These are phyloP conservation scores for Dreissena rostriformis DNA, from an alignment of 1,140 invertebrate genomes.

Conservation along the genomic window DNA sequence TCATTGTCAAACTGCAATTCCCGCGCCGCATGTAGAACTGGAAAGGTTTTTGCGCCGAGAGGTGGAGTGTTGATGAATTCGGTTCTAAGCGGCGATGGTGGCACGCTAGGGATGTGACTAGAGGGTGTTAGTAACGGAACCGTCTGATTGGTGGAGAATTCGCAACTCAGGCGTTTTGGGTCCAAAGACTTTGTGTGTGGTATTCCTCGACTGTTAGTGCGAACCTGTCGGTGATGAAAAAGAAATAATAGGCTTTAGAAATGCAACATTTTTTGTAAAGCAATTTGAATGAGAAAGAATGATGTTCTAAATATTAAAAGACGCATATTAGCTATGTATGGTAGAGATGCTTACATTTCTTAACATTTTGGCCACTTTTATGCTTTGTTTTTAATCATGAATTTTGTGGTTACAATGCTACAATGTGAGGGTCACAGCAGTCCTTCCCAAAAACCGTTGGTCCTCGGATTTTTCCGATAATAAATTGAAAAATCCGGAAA, in stretches of 20 bases:
- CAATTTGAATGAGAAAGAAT: too few relatives aligned
- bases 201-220: slow-evolving; percentile 47
- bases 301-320: neutral
- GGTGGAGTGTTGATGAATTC: slow-evolving; percentile 74
- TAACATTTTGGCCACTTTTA: neutral
- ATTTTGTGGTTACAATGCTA: neutral
- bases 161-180: slow-evolving; percentile 54
- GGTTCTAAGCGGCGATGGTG: slow-evolving; percentile 68
- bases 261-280: too few relatives aligned
- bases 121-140: slow-evolving; percentile 42
- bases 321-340: neutral
- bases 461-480: too few relatives aligned
- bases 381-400: too few relatives aligned
- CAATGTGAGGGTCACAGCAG: neutral
- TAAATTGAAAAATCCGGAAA: too few relatives aligned
- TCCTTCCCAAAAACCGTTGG: too few relatives aligned
- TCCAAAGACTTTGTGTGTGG: slow-evolving; percentile 30
- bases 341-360: neutral
- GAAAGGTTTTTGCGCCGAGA: slow-evolving; percentile 61
- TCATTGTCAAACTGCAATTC: slow-evolving; percentile 63
- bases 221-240: neutral
- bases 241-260: too few relatives aligned
- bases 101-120: slow-evolving; percentile 54
- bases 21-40: slow-evolving; percentile 59
- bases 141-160: slow-evolving; percentile 5